Evolutionary conservation across 2,797 vertebrate species (phyloP), one percentile per base, ranked within the genome.

Genomic region (Dicrostonyx torquatus): DNA sequence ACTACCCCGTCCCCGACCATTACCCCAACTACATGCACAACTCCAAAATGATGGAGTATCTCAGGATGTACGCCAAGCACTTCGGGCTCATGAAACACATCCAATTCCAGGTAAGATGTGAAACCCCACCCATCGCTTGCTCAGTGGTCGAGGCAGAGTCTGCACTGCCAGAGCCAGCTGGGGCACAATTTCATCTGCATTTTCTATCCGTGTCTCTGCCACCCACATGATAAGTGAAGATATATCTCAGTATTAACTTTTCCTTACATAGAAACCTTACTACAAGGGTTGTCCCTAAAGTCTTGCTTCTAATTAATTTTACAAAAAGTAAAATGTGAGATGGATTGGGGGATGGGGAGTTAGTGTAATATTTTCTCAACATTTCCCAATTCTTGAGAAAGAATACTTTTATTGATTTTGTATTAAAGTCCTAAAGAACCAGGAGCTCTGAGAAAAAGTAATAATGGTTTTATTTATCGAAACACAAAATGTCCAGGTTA

Each of bases 1-100:
- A 99, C 91, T 99, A 99, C 77, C 99, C 99, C 66, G 97, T 99
- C 97, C 99, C 99, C 0, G 98, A 98, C 0, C 95, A 99, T 88
- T 99, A 97, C 94, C 99, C 99, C 89, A 99, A 99, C 98, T 99
- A 98, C 97, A 98, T 99, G 98, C 98, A 98, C 96, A 97, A 99
- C 97, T 98, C 98, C 70, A 98, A 98, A 95, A 94, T 99, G 66
- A 95, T 99, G 97, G 97, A 98, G 26, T 99, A 99, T 94, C 98
- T 98, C 94, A 98, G 97, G 34, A 98, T 99, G 95, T 99, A 99
- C 0, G 98, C 99, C 8, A 93, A 96, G 34, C 98, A 97, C 96
- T 99, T 99, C 2, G 92, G 98, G 43, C 98, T 99, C 93, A 96
- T 98, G 43, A 98, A 87, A 90, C 97, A 99, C 97, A 98, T 99